A percentile compares a stretch with the other conserved stretches of the same genome.
Evolutionary conservation across 2,113 vertebrate genomes (phyloP).

Genomic region (Prietella phreatophila): DNA sequence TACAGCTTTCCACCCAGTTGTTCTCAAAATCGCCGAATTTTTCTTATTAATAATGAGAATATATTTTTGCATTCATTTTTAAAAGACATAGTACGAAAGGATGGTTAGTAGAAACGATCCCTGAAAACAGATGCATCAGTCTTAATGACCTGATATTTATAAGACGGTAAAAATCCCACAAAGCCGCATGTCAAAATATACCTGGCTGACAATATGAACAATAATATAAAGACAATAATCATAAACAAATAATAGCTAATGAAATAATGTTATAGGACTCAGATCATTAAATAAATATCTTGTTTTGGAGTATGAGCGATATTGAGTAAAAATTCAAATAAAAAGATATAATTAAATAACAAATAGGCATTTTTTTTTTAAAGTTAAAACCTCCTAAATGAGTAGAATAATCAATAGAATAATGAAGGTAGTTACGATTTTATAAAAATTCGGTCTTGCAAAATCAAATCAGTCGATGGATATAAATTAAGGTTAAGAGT

Average conservation of each 20-base stretch:
- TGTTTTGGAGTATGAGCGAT: not conserved
- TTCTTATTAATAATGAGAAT: not conserved
- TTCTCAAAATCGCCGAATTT: not conserved
- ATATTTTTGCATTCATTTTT: not conserved
- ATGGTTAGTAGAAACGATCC: not conserved
- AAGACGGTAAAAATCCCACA: not conserved
- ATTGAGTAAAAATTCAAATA: too few relatives aligned
- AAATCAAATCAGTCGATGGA: not conserved
- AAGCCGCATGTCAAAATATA: not conserved
- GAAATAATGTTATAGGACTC: not conserved
- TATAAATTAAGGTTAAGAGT: not conserved
- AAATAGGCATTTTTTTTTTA: not conserved
- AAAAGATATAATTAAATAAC: not conserved
- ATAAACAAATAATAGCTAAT: not conserved
- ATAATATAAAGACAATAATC: not conserved
- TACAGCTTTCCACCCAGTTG: conserved; percentile 36
- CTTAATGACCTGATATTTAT: not conserved
- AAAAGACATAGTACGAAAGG: not conserved
- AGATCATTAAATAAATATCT: not conserved
- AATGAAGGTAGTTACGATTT: not conserved
- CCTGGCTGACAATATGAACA: not conserved
- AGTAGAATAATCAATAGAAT: not conserved
- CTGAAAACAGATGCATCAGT: not conserved
- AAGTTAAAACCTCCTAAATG: not conserved
- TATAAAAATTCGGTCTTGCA: not conserved